phyloP scores from a whole-genome alignment of 2,888 invertebrate species.

The Lepidocyrtoides sp. region DNA sequence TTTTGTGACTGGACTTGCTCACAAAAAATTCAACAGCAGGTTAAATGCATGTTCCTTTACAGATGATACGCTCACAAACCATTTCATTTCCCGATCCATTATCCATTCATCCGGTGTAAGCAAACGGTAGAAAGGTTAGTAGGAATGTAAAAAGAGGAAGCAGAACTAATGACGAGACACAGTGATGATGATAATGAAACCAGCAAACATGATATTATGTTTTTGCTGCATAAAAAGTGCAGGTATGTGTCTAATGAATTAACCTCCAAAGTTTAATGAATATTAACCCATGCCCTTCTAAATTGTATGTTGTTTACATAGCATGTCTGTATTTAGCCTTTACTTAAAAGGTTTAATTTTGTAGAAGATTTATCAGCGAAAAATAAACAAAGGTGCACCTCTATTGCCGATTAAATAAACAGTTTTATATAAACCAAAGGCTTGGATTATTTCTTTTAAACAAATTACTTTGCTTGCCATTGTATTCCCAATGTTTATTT shows the following conservation, averaged over 20 bases:
- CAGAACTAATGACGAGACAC: slow-evolving; percentile 8
- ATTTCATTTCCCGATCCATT: slow-evolving; percentile 34
- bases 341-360: slow-evolving; percentile 2
- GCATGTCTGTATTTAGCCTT: background rate
- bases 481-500: slow-evolving; percentile 59
- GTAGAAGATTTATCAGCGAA: background rate
- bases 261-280: background rate
- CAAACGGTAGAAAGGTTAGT: slow-evolving; percentile 9
- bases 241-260: background rate
- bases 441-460: slow-evolving; percentile 6
- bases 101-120: slow-evolving; percentile 33
- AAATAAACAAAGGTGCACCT: slow-evolving; percentile 27
- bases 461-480: slow-evolving; percentile 44
- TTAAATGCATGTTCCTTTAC: background rate
- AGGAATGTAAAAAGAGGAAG: slow-evolving; percentile 41
- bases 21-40: background rate
- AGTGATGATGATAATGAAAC: background rate
- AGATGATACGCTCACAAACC: background rate
- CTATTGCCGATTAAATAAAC: slow-evolving; percentile 7
- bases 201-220: background rate
- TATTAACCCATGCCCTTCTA: slow-evolving; percentile 8
- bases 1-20: slow-evolving; percentile 16
- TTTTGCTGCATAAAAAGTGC: too few species aligned
- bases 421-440: background rate
- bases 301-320: slow-evolving; percentile 42